These are phyloP conservation scores for Ageneiosus marmoratus DNA, from an alignment of 2,113 vertebrate genomes.

Conservation along the genomic window DNA sequence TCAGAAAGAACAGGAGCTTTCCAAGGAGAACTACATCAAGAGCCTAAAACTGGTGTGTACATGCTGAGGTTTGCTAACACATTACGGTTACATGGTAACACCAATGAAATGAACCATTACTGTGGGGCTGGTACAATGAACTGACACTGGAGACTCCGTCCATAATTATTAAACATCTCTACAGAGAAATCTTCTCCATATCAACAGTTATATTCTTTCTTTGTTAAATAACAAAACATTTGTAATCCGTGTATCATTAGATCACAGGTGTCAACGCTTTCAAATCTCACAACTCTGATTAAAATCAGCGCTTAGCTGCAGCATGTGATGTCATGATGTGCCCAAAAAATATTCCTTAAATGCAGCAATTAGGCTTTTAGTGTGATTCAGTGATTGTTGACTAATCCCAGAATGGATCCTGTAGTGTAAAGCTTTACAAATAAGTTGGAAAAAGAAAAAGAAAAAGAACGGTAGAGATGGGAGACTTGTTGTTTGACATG, in stretches of 20 bases:
- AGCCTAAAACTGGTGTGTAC: conserved; percentile 79
- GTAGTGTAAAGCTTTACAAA: no score
- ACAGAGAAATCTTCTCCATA: background rate
- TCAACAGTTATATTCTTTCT: background rate
- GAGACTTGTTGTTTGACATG: no score
- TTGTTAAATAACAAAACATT: background rate
- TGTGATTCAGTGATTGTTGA: no score
- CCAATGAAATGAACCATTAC: background rate
- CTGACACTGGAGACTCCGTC: background rate
- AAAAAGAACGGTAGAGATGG: no score
- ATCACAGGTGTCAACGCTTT: background rate
- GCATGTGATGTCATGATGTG: background rate
- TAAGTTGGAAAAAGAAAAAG: no score
- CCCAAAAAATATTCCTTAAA: background rate
- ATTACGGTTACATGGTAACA: background rate
- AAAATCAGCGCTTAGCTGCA: background rate
- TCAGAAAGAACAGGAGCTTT: conserved; percentile 79
- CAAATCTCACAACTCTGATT: background rate
- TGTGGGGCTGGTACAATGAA: background rate
- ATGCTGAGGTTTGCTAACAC: background rate
- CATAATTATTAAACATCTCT: background rate
- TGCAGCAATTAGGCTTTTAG: background rate
- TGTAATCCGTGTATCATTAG: background rate
- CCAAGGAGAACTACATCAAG: conserved; percentile 73
- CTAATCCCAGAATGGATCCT: no score